Percentiles rank a stretch among this genome's conserved stretches.
Conservation (phyloP, 2,113 vertebrate genomes). For the Petroica traversi region DNA sequence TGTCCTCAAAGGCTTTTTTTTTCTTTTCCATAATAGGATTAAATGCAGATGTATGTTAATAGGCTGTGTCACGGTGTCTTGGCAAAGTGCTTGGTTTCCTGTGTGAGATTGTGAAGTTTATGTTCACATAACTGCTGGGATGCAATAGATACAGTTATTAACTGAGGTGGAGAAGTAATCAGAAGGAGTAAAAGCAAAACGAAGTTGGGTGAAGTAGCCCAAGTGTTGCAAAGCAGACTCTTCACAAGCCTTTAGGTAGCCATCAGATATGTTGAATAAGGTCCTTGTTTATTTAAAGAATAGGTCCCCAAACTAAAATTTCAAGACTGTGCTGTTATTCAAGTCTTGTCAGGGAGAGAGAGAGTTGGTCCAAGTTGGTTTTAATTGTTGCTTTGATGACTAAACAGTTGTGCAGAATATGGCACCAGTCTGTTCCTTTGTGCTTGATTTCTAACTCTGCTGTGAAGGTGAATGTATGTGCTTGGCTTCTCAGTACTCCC, state of each 20-base stretch:
- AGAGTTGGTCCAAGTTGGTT: neutral
- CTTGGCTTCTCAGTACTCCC: neutral
- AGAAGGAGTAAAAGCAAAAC: neutral
- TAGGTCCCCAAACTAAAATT: neutral
- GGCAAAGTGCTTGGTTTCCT: neutral
- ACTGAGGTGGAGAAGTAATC: neutral
- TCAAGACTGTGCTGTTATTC: slow-evolving; percentile 1
- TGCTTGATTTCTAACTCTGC: neutral
- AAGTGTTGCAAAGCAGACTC: neutral
- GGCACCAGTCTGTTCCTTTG: neutral
- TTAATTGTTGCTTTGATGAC: neutral
- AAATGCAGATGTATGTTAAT: neutral
- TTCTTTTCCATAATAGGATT: neutral
- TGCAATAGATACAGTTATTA: neutral
- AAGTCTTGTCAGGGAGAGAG: neutral
- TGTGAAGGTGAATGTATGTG: neutral
- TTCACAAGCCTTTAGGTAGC: neutral
- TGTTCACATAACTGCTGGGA: neutral
- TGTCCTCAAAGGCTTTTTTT: neutral
- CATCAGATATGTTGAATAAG: neutral
- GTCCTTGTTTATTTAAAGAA: neutral
- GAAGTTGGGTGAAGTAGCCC: neutral
- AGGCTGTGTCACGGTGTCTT: neutral
- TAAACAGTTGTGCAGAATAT: neutral
- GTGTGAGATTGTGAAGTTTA: neutral